Conservation (phyloP, 2,113 vertebrate species). For the Amblyopsis rosae region DNA sequence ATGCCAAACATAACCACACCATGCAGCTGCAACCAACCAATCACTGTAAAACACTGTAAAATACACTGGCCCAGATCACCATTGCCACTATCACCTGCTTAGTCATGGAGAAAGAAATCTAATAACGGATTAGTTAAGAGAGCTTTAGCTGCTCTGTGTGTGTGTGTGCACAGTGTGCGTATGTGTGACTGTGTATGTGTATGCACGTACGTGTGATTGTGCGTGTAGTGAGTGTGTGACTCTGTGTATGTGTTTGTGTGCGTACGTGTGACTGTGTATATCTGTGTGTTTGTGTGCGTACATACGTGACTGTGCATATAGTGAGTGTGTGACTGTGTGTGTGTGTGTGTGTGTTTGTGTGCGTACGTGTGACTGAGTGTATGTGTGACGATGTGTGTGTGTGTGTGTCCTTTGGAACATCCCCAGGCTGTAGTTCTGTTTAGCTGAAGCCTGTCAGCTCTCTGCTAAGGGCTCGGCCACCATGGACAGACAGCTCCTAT, state of each 20-base stretch:
- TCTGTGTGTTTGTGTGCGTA: not conserved
- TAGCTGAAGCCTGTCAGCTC: conserved; percentile 26
- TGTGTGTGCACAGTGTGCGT: not conserved
- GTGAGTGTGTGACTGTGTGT: conserved; percentile 1
- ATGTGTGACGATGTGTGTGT: conserved; percentile 23
- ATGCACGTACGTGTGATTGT: conserved; percentile 17
- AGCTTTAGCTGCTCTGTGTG: not conserved
- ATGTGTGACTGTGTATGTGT: conserved; percentile 21
- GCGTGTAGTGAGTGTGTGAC: conserved; percentile 24
- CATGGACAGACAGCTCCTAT: conserved; percentile 82
- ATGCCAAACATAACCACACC: too few relatives aligned
- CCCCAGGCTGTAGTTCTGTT: conserved; percentile 32
- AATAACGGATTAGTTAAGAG: conserved; percentile 32
- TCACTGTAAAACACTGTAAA: not conserved
- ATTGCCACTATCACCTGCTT: not conserved
- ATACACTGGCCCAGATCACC: conserved; percentile 6
- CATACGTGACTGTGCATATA: not conserved
- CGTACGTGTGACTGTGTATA: conserved; percentile 4
- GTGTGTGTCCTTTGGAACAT: conserved; percentile 54
- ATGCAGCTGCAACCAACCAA: not conserved
- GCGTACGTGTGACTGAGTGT: conserved; percentile 25
- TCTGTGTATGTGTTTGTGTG: conserved; percentile 22
- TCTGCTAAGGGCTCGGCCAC: conserved; percentile 9
- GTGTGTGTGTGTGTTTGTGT: conserved; percentile 24
- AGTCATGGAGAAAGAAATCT: conserved; percentile 15